Base-by-base conservation (phyloP, 2,113 vertebrate species). In the Lagopus leucura region DNA sequence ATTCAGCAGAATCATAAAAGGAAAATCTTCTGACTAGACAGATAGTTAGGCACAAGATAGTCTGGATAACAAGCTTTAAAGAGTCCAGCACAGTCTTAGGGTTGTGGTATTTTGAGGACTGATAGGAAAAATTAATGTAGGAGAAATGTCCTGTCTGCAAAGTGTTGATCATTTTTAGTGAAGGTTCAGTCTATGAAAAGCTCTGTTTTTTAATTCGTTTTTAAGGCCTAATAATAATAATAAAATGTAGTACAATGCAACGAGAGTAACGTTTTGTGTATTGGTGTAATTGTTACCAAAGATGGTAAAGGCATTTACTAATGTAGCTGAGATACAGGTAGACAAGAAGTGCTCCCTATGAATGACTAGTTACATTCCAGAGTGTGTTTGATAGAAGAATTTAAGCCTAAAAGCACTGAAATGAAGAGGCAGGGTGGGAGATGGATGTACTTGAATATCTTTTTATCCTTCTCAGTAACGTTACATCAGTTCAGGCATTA, bases 401-500 rank as follows among this genome's bases (percentile, higher is more conserved):
- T 65, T 63, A 57, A 73, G 4, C 36, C 28, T 36, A 13, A 25
- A 17, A 11, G 6, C 30, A 7, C 14, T 75, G 28, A 75, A 87
- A 40, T 69, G 36, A 84, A 78, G 55, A 24, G 10, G 17, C 24
- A 24, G 34, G 24, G 60, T 27, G 19, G 36, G 27, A 40, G 20
- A 18, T 58, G n/a, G 19, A 12, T 74, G 52, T 18, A 54, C 32
- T 67, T 58, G 14, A 64, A 14, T 72, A 69, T 82, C 55, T 21
- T 81, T 70, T 50, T 43, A 24, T 54, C 15, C 25, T 86, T 42
- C 58, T 69, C 21, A 8, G 71, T 32, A 85, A 15, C 19, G 19
- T 20, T 67, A 0, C 0, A 0, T 28, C 72, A 55, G 4, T 60
- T 79, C 1, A 6, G 19, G 27, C 16, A 12, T 40, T 17, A 43